These are phyloP conservation scores for Aromia moschata DNA, from an alignment of 2,888 invertebrate genomes.

Conservation along the genomic window DNA sequence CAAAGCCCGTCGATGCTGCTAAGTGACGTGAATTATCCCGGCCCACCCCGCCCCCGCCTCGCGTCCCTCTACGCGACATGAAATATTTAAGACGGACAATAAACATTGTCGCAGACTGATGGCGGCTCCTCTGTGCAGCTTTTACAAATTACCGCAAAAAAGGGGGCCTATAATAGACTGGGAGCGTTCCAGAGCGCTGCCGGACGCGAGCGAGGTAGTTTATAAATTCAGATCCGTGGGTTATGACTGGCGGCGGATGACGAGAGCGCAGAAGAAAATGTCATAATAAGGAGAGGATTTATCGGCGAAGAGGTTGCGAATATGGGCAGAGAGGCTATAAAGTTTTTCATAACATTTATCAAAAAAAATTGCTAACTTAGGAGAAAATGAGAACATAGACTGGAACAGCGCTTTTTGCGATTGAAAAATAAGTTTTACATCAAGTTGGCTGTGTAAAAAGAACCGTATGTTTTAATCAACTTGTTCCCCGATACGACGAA, in stretches of 20 bases:
- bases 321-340: no score
- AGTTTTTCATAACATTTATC: no score
- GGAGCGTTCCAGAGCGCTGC: not conserved
- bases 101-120: conserved; percentile 48
- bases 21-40: conserved; percentile 65
- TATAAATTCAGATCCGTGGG: not conserved
- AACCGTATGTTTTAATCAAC: no score
- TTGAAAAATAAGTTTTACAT: no score
- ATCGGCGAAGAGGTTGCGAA: no score
- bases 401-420: no score
- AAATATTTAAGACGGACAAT: conserved; percentile 62
- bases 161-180: conserved; percentile 1
- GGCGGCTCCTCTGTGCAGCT: conserved; percentile 13
- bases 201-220: not conserved
- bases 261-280: no score
- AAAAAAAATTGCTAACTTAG: no score
- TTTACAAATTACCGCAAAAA: conserved; percentile 23
- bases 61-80: conserved; percentile 57
- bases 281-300: no score
- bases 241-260: conserved; percentile 12
- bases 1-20: conserved; percentile 64
- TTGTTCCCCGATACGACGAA: no score
- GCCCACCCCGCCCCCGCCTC: conserved; percentile 12
- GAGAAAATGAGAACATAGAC: no score
- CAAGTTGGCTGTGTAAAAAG: no score